Percentiles rank a stretch among this genome's conserved stretches.
Evolutionary conservation across 2,797 vertebrate genomes (phyloP).

Genomic region (Ptychobarbus kaznakovi): DNA sequence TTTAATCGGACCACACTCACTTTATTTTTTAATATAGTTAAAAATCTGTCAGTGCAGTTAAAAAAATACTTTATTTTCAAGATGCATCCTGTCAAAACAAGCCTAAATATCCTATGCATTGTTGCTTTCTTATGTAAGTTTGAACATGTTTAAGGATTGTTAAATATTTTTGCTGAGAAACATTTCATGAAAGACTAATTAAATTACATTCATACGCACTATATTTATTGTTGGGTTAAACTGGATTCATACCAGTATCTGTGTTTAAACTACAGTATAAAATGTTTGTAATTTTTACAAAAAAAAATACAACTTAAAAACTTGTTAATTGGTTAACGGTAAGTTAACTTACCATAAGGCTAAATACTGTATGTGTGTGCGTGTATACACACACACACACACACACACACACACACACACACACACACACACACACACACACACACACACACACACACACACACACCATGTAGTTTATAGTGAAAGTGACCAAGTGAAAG

Average conservation of each 20-base stretch:
- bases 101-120: conserved; percentile 10
- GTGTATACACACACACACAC: too few species aligned
- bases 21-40: background rate
- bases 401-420: too few species aligned
- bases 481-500: too few species aligned
- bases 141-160: background rate
- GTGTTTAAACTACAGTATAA: too few species aligned
- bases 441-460: too few species aligned
- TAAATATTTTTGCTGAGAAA: background rate
- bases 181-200: background rate
- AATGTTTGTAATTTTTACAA: too few species aligned
- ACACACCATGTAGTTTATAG: too few species aligned
- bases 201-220: background rate
- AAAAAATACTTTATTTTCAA: background rate
- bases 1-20: background rate
- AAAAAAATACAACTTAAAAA: too few species aligned
- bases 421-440: too few species aligned
- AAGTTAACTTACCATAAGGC: too few species aligned
- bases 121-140: background rate
- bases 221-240: background rate
- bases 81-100: conserved; percentile 9
- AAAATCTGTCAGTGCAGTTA: background rate
- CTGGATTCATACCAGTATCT: background rate
- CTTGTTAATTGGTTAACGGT: too few species aligned
- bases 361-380: too few species aligned